Percentiles rank a stretch among this genome's conserved stretches.
Evolutionary conservation across 2,797 vertebrate genomes (phyloP).

Genomic region (Lutjanus campechanus): DNA sequence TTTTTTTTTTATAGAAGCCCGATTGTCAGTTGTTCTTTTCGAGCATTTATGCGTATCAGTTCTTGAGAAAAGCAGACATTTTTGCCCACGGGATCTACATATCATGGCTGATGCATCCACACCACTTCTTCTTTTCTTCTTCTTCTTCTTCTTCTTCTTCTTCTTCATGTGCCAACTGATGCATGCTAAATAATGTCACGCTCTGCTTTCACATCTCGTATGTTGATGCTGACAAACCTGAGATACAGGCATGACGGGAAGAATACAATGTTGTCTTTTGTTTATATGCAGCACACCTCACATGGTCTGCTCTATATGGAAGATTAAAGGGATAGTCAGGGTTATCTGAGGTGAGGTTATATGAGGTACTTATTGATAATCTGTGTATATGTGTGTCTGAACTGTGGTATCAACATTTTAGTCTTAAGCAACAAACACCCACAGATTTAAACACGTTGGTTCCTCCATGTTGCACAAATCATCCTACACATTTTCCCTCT

Average conservation of each 20-base stretch:
- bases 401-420: no score
- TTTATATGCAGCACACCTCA: background rate
- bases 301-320: background rate
- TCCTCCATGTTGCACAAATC: no score
- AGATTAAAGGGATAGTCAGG: no score
- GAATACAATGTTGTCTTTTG: background rate
- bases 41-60: background rate
- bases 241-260: background rate
- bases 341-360: no score
- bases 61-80: background rate
- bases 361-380: no score
- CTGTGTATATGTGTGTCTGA: no score
- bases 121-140: background rate
- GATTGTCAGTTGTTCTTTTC: background rate
- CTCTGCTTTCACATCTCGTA: background rate
- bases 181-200: background rate
- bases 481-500: no score
- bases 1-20: background rate
- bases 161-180: background rate
- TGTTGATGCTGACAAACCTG: background rate
- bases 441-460: no score
- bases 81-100: background rate
- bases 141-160: background rate
- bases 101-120: background rate
- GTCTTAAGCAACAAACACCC: no score